Evolutionary conservation across 2,888 invertebrate genomes (phyloP), one percentile per base, ranked within the genome.

Genomic region (Phrixothrix hirtus): DNA sequence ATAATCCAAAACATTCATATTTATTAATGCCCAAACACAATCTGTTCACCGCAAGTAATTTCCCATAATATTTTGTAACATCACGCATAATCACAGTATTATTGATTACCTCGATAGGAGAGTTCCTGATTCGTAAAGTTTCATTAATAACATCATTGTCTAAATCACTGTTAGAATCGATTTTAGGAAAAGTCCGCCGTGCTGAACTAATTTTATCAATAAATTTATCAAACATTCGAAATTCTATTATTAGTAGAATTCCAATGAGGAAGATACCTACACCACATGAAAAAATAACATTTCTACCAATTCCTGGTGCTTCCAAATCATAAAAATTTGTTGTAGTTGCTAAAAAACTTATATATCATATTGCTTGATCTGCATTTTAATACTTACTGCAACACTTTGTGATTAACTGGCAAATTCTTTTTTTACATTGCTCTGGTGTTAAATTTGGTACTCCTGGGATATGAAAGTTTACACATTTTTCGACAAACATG

Each of bases 1-100:
- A 75, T 10, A 91, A 75, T 1, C 90, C 90, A 67, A 91, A 90
- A 64, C 89, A 90, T 74, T 90, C 90, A 4, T 87, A 86, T 70
- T 49, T 26, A 39, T 79, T 80, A 14, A 59, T 38, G 36, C 84
- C 88, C 68, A 83, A 71, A 68, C 72, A 73, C 11, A 63, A 55
- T 61, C 87, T 86, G 70, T 92, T 86, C 0, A 95, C 94, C 0
- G 93, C 94, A 43, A 87, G 72, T 52, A 89, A 80, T 0, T 69
- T 66, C 4, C 82, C 84, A 52, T 73, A 74, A 67, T 93, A 94
- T 73, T 94, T 94, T 12, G 86, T 82, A 9, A 94, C 77, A 53
- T 81, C 79, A 55, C 81, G 81, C 5, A 88, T 70, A 1, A 87
- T 82, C 1, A 89, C 70, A 35, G 80, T 82, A 61, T 82, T 63